Percentiles rank a stretch among this genome's conserved stretches.
Evolutionary conservation across 2,888 invertebrate genomes (phyloP).

Genomic region (Cheilosia variabilis): DNA sequence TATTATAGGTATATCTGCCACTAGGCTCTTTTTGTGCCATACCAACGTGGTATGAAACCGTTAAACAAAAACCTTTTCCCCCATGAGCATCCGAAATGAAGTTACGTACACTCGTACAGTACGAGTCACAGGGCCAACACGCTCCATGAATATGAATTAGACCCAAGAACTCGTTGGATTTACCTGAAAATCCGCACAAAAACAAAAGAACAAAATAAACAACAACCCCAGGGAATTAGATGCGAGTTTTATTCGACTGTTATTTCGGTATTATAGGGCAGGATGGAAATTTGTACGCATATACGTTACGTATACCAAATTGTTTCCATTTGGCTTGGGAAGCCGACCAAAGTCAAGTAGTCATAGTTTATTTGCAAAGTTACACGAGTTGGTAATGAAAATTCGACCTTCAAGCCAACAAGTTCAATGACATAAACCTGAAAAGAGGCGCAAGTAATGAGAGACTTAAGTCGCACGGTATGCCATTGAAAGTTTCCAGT

Average conservation of each 20-base stretch:
- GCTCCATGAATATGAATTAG: constrained; percentile 61
- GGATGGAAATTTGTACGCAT: background rate
- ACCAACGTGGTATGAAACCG: too few relatives aligned
- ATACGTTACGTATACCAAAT: too few relatives aligned
- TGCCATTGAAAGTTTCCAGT: background rate
- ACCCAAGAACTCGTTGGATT: constrained; percentile 30
- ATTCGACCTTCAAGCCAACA: constrained; percentile 20
- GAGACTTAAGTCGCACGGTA: constrained; percentile 1
- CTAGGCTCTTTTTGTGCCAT: background rate
- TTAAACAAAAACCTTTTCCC: too few relatives aligned
- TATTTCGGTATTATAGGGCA: background rate
- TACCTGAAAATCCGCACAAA: constrained; percentile 22
- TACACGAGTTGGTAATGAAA: constrained; percentile 32
- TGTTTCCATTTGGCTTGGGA: too few relatives aligned
- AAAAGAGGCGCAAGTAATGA: background rate
- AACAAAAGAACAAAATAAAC: background rate
- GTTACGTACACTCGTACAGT: constrained; percentile 10
- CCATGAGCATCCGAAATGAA: too few relatives aligned
- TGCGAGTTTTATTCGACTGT: constrained; percentile 14
- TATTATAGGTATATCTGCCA: constrained; percentile 17
- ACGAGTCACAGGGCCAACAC: constrained; percentile 34
- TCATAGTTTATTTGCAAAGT: constrained; percentile 2
- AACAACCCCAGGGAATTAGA: constrained; percentile 11
- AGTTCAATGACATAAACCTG: constrained; percentile 34
- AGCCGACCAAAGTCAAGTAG: too few relatives aligned